A percentile compares a stretch with the other conserved stretches of the same genome.
These are phyloP conservation scores for Cercopithecus neglectus DNA, from an alignment of 2,797 vertebrate species.

Conservation along the genomic window DNA sequence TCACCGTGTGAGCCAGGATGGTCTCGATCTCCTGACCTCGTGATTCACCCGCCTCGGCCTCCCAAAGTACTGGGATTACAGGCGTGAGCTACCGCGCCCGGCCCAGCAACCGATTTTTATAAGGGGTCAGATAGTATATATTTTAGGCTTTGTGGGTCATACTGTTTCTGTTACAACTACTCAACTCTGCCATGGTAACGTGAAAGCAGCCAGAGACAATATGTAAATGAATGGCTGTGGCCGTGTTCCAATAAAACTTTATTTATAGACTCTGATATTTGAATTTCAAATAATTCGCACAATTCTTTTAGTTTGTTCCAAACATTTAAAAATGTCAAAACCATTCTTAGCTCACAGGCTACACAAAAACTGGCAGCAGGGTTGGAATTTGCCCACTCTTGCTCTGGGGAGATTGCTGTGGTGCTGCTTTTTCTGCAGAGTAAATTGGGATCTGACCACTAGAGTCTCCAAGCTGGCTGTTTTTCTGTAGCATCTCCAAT, in stretches of 20 bases:
- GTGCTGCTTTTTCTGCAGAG: background rate
- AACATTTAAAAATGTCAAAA: background rate
- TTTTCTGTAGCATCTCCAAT: background rate
- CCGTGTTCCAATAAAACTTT: constrained; percentile 24
- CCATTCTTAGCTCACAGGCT: background rate
- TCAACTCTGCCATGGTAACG: background rate
- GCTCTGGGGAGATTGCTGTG: no score
- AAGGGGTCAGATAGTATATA: background rate
- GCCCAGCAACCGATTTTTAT: background rate
- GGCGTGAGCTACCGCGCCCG: rapidly evolving
- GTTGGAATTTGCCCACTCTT: no score
- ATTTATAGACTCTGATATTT: constrained; percentile 47
- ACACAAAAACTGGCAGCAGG: background rate
- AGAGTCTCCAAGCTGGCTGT: background rate
- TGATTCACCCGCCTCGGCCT: no score
- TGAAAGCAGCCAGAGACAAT: background rate
- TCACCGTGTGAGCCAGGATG: no score
- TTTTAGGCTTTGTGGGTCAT: background rate
- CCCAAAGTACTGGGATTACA: no score
- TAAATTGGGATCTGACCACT: background rate
- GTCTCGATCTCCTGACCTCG: no score
- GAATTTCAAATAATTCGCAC: constrained; percentile 35
- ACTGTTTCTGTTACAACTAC: background rate
- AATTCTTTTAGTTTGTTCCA: constrained; percentile 24
- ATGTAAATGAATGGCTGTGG: background rate